Conservation (phyloP, 1,140 invertebrate genomes). For the Vanessa tameamea region DNA sequence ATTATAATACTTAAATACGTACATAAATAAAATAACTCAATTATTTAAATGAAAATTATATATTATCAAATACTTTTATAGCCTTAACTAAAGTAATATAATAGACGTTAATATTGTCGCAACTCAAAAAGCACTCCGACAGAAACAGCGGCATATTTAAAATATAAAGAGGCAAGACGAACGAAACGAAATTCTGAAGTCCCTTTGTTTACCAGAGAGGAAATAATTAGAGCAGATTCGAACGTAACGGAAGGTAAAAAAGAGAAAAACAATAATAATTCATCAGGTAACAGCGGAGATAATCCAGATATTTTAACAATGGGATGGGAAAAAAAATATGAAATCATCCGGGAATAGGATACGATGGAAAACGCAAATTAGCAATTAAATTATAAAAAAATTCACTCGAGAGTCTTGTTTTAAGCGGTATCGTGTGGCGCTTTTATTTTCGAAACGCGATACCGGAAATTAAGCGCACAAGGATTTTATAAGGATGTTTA, state of each 20-base stretch:
- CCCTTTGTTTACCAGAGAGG: constrained; percentile 71
- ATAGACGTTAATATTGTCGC: not conserved
- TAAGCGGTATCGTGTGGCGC: constrained; percentile 48
- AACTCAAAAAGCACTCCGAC: constrained; percentile 12
- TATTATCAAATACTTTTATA: not conserved
- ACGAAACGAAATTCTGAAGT: constrained; percentile 45
- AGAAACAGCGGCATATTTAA: constrained; percentile 40
- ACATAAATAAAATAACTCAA: no score
- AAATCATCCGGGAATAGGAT: constrained; percentile 51
- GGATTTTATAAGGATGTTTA: constrained; percentile 19
- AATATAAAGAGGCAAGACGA: constrained; percentile 40
- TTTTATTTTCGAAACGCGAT: constrained; percentile 55
- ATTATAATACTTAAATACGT: no score
- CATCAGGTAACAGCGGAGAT: constrained; percentile 70
- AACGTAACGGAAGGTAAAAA: constrained; percentile 56
- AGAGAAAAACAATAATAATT: constrained; percentile 66
- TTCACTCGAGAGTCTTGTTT: constrained; percentile 54
- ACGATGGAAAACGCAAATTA: constrained; percentile 63
- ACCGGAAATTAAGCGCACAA: constrained; percentile 27
- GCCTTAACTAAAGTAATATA: not conserved
- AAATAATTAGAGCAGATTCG: constrained; percentile 75
- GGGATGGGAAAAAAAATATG: constrained; percentile 40
- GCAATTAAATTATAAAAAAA: constrained; percentile 63
- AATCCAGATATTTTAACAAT: constrained; percentile 73
- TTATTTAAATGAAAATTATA: no score